Conservation (phyloP, 2,113 vertebrate species). For the Erpornis zantholeuca region DNA sequence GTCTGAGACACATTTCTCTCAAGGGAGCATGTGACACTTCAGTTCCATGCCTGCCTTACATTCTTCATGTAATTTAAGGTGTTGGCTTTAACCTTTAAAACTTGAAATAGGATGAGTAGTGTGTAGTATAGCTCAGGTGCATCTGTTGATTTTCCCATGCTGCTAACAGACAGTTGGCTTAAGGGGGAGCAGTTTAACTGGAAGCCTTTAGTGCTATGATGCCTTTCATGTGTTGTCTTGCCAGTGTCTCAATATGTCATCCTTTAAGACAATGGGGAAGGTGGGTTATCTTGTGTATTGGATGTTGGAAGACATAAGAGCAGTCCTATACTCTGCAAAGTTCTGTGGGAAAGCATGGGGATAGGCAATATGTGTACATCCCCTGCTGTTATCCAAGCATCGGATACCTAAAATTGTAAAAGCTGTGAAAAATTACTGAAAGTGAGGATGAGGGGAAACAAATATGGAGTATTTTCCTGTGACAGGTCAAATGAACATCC, state of each 20-base stretch:
- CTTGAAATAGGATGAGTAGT: not conserved
- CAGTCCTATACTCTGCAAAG: not conserved
- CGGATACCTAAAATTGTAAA: not conserved
- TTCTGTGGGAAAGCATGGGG: not conserved
- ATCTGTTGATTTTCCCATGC: not conserved
- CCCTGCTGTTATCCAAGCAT: not conserved
- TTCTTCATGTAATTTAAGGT: not conserved
- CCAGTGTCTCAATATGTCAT: not conserved
- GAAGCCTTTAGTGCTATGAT: not conserved
- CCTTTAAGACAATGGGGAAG: not conserved
- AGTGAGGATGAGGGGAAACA: not conserved
- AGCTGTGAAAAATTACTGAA: not conserved
- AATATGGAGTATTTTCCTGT: not conserved
- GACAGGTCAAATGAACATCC: not conserved
- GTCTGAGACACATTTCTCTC: not conserved
- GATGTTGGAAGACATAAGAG: not conserved
- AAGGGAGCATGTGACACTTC: not conserved
- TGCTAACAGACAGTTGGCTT: not conserved
- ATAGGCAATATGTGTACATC: accelerated
- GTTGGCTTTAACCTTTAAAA: constrained; percentile 26
- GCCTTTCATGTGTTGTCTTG: not conserved
- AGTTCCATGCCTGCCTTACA: not conserved
- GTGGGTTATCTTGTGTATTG: not conserved
- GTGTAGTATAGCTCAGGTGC: not conserved
- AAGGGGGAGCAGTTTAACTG: not conserved